These are phyloP conservation scores for Tamandua tetradactyla DNA, from an alignment of 2,797 vertebrate genomes.

Conservation along the genomic window DNA sequence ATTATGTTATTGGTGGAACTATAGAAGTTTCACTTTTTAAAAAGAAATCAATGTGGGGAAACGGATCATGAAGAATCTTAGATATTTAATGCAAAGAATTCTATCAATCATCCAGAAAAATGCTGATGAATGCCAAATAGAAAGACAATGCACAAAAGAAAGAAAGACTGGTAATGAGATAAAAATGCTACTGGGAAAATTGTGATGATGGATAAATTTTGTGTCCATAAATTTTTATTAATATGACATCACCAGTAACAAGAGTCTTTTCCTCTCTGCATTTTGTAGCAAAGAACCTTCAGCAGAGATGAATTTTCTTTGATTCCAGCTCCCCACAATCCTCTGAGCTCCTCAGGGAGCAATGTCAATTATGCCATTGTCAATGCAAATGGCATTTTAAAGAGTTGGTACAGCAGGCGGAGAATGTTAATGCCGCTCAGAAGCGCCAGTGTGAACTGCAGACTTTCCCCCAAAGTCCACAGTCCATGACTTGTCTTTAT, in stretches of 20 bases:
- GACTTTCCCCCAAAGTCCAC: conserved; percentile 71
- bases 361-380: conserved; percentile 85
- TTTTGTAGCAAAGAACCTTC: conserved; percentile 75
- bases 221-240: conserved; percentile 68
- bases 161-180: conserved; percentile 40
- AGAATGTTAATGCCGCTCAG: conserved; percentile 82
- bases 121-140: conserved; percentile 69
- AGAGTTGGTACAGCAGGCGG: conserved; percentile 73
- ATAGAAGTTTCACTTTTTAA: conserved; percentile 37
- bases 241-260: conserved; percentile 71
- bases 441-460: conserved; percentile 50
- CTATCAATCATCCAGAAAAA: conserved; percentile 31
- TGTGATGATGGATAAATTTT: conserved; percentile 60
- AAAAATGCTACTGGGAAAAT: conserved; percentile 72
- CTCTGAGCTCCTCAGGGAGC: conserved; percentile 81
- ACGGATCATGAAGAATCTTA: not conserved
- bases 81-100: not conserved
- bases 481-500: conserved; percentile 64
- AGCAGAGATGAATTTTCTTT: conserved; percentile 81
- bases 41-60: not conserved
- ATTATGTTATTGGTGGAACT: not conserved
- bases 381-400: conserved; percentile 87
- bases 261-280: conserved; percentile 71
- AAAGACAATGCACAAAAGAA: conserved; percentile 66
- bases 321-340: conserved; percentile 80